Percentiles rank a stretch among this genome's conserved stretches.
phyloP scores from a whole-genome alignment of 1,140 invertebrate genomes.

The Papilio helenus region DNA sequence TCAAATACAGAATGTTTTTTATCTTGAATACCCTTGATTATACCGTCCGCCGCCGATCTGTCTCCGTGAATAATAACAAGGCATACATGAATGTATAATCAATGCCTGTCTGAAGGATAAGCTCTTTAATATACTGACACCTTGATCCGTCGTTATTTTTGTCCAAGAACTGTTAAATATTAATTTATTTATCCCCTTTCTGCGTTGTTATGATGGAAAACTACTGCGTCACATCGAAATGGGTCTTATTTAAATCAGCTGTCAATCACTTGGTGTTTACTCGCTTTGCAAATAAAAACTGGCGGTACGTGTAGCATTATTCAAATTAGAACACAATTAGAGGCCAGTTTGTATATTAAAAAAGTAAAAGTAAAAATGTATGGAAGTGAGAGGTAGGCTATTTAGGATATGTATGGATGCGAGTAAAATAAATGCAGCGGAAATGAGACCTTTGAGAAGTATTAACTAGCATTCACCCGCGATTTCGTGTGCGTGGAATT shows the following conservation, averaged over 20 bases:
- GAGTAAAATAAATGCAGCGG: too few species aligned
- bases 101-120: constrained; percentile 62
- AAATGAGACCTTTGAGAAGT: too few species aligned
- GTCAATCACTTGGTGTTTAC: constrained; percentile 40
- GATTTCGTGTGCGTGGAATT: too few species aligned
- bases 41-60: constrained; percentile 7
- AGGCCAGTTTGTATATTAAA: too few species aligned
- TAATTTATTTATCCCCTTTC: constrained; percentile 57
- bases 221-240: constrained; percentile 42
- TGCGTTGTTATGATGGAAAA: constrained; percentile 43
- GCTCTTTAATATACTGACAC: constrained; percentile 56
- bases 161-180: constrained; percentile 71
- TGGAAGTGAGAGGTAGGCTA: too few species aligned
- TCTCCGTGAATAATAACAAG: constrained; percentile 30
- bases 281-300: constrained; percentile 37
- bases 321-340: too few species aligned
- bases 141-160: constrained; percentile 68
- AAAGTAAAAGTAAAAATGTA: too few species aligned
- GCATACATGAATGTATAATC: constrained; percentile 65
- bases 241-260: constrained; percentile 31
- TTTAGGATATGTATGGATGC: too few species aligned
- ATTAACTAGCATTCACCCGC: too few species aligned
- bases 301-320: too few species aligned
- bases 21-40: constrained; percentile 54
- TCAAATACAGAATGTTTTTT: too few species aligned